Conservation (phyloP, 1,140 invertebrate genomes). For the Lepidotrigona ventralis region DNA sequence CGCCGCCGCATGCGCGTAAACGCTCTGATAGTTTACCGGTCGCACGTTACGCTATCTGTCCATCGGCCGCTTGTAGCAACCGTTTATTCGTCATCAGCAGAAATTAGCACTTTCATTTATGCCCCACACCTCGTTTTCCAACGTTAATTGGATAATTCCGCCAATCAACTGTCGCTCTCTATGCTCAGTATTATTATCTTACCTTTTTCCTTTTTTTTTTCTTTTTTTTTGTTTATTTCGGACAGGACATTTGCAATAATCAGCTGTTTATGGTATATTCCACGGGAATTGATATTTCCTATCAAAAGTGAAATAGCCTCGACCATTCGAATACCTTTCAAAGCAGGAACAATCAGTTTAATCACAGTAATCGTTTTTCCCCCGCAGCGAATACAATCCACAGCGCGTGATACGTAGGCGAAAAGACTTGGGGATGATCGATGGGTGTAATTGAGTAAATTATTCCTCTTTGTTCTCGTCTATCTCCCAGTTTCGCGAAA, state of each 20-base stretch:
- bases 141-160: not conserved
- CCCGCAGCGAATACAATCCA: not conserved
- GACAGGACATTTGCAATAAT: too few species aligned
- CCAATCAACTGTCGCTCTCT: not conserved
- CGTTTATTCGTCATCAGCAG: not conserved
- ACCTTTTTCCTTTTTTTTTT: too few species aligned
- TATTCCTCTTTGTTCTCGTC: not conserved
- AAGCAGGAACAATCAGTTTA: too few species aligned
- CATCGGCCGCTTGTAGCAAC: not conserved
- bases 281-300: too few species aligned
- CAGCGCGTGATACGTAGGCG: not conserved
- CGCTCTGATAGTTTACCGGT: conserved; percentile 22
- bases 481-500: not conserved
- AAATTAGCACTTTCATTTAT: not conserved
- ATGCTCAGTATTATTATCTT: not conserved
- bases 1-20: not conserved
- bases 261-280: too few species aligned
- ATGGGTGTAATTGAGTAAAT: not conserved
- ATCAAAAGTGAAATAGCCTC: too few species aligned
- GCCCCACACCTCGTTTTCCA: not conserved
- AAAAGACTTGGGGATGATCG: not conserved
- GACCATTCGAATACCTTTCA: too few species aligned
- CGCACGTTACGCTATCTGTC: not conserved
- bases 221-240: not conserved
- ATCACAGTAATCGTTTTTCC: not conserved